These are phyloP conservation scores for Gobio gobio DNA, from an alignment of 2,113 vertebrate species.

Conservation along the genomic window DNA sequence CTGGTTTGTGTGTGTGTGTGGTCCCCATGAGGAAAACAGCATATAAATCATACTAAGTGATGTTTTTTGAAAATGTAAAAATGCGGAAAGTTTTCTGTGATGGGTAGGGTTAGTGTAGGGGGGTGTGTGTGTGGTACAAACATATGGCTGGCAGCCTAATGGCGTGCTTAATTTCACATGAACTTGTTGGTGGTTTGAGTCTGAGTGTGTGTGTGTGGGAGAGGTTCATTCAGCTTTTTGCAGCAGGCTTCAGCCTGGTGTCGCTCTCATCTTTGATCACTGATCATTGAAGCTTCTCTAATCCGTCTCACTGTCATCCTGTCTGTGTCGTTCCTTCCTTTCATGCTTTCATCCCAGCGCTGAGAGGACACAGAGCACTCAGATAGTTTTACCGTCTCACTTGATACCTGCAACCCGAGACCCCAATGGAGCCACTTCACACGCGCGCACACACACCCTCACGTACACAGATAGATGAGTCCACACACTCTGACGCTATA, in stretches of 20 bases:
- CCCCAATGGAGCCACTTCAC: slow-evolving; percentile 53
- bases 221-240: slow-evolving; percentile 17
- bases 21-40: too few relatives aligned
- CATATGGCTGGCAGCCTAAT: background rate
- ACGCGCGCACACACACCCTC: slow-evolving; percentile 36
- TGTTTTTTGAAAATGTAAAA: too few relatives aligned
- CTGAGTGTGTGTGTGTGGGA: background rate
- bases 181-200: slow-evolving; percentile 18
- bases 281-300: slow-evolving; percentile 79
- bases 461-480: slow-evolving; percentile 12
- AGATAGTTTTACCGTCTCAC: slow-evolving; percentile 83
- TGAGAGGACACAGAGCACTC: slow-evolving; percentile 74
- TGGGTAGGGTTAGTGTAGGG: too few relatives aligned
- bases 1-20: background rate
- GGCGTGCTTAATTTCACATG: background rate
- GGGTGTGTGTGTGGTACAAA: background rate
- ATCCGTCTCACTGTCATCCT: slow-evolving; percentile 78
- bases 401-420: slow-evolving; percentile 76
- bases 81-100: too few relatives aligned
- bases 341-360: slow-evolving; percentile 77
- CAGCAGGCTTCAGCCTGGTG: slow-evolving; percentile 9
- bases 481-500: background rate
- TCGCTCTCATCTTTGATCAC: slow-evolving; percentile 75
- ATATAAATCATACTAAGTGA: too few relatives aligned
- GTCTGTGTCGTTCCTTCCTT: slow-evolving; percentile 76